Evolutionary conservation across 2,888 invertebrate genomes (phyloP), one percentile per base, ranked within the genome.

Genomic region (Scaptomyza flava): DNA sequence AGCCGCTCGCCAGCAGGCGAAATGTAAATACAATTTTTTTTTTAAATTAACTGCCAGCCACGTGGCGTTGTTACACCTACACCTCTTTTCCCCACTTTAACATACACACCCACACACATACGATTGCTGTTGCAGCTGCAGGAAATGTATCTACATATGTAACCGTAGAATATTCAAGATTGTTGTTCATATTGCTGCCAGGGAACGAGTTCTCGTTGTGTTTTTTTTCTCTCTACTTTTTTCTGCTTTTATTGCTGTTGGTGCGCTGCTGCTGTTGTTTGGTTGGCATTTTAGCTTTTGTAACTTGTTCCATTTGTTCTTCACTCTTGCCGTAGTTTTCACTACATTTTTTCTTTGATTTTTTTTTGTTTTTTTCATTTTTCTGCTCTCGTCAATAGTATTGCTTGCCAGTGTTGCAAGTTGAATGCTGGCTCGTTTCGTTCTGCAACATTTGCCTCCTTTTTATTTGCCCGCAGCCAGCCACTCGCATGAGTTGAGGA

Each of bases 141-240:
- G 82, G 79, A 84, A 84, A 82, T 81, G 79, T 84, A 82, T 81
- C 82, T 84, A 81, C 85, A 82, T 84, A 82, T 81, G 85, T 79
- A 81, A 70, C 43, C 77, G 74, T 81, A 68, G 77, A 79, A 82
- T 82, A 84, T 82, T 82, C 79, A 82, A 82, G 85, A 81, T 84
- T 81, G 79, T 81, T 84, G 84, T 79, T 81, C 81, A 81, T 81
- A 81, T 84, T 72, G 79, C 74, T 72, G 81, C 53, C 72, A 68
- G 76, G 63, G 58, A 54, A 23, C 57, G 69, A 68, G 64, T 51
- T 63, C 45, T 34, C 36, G 64, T 23, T 41, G 38, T 17, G 42
- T 45, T 63, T 38, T 59, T 58, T 52, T 6, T 54, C 33, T 9
- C 30, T 17, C 20, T 68, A n/a, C 38, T 17, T 56, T 53, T 52